A percentile compares a stretch with the other conserved stretches of the same genome.
phyloP scores from a whole-genome alignment of 2,888 invertebrate genomes.

The Octodonta nipae region DNA sequence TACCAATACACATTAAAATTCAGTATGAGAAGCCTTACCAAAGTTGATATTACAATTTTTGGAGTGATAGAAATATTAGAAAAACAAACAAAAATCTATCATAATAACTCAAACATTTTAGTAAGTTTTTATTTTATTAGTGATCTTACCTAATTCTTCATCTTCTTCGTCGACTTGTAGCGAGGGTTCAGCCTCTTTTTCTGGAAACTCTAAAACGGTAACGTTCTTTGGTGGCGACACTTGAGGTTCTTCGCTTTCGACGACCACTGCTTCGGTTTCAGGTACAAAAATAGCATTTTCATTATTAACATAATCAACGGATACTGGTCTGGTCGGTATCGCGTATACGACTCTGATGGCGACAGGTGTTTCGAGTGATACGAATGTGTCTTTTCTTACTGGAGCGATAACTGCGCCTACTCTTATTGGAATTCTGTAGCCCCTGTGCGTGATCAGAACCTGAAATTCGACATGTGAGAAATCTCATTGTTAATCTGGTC shows the following conservation, averaged over 20 bases:
- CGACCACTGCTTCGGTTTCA: slow-evolving; percentile 27
- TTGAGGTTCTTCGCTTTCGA: slow-evolving; percentile 22
- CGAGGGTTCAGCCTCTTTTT: slow-evolving; percentile 25
- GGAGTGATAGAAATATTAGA: no score
- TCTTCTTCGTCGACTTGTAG: slow-evolving; percentile 29
- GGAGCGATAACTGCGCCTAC: slow-evolving; percentile 37
- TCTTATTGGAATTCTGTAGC: slow-evolving; percentile 31
- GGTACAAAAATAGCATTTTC: slow-evolving; percentile 15
- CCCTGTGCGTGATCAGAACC: slow-evolving; percentile 29
- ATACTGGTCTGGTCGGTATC: slow-evolving; percentile 31
- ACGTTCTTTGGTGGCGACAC: slow-evolving; percentile 26
- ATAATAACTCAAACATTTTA: not conserved
- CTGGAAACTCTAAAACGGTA: slow-evolving; percentile 28
- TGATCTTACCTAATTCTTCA: slow-evolving; percentile 29
- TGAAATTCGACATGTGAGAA: no score
- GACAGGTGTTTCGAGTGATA: slow-evolving; percentile 30
- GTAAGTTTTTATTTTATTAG: not conserved
- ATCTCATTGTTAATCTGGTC: no score
- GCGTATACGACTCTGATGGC: slow-evolving; percentile 33
- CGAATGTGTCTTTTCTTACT: slow-evolving; percentile 24
- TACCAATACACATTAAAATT: no score
- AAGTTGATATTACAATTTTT: no score
- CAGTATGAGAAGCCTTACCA: no score
- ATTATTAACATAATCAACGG: slow-evolving; percentile 19
- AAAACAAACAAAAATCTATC: not conserved